Evolutionary conservation across 2,888 invertebrate genomes (phyloP).

Genomic region (Cryptocephalus primarius): DNA sequence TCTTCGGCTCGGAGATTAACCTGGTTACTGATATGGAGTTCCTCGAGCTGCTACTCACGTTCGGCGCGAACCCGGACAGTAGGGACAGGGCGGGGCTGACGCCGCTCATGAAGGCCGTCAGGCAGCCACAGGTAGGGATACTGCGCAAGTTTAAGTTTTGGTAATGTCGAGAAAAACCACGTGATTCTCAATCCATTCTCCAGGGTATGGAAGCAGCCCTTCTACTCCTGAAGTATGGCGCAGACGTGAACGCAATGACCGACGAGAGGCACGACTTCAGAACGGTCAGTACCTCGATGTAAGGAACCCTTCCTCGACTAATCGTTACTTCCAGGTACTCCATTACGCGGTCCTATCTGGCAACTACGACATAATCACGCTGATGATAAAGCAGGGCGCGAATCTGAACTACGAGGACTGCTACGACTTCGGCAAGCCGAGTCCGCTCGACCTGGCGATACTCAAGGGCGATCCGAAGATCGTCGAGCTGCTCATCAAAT

Average conservation of each 20-base stretch:
- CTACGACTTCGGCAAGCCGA: constrained; percentile 48
- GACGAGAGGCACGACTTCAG: constrained; percentile 79
- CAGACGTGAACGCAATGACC: constrained; percentile 77
- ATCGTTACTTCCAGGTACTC: constrained; percentile 41
- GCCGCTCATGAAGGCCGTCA: constrained; percentile 82
- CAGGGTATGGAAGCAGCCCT: constrained; percentile 68
- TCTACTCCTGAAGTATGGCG: constrained; percentile 67
- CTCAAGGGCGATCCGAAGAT: constrained; percentile 67
- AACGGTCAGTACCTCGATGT: constrained; percentile 41
- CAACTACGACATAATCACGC: constrained; percentile 60
- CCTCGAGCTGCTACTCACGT: constrained; percentile 67
- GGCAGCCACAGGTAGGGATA: constrained; percentile 51
- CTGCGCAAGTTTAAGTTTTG: too few relatives aligned
- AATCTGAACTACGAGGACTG: constrained; percentile 52
- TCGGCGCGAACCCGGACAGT: constrained; percentile 82
- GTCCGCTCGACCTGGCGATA: constrained; percentile 77
- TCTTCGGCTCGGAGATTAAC: constrained; percentile 85
- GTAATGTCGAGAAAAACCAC: too few relatives aligned
- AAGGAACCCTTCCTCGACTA: too few relatives aligned
- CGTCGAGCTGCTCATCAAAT: constrained; percentile 55
- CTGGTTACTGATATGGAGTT: constrained; percentile 74
- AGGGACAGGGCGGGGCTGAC: constrained; percentile 79
- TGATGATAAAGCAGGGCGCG: constrained; percentile 75
- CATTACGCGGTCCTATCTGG: constrained; percentile 81
- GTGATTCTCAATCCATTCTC: too few relatives aligned